phyloP scores from a whole-genome alignment of 2,797 vertebrate genomes.

The Vultur gryphus region DNA sequence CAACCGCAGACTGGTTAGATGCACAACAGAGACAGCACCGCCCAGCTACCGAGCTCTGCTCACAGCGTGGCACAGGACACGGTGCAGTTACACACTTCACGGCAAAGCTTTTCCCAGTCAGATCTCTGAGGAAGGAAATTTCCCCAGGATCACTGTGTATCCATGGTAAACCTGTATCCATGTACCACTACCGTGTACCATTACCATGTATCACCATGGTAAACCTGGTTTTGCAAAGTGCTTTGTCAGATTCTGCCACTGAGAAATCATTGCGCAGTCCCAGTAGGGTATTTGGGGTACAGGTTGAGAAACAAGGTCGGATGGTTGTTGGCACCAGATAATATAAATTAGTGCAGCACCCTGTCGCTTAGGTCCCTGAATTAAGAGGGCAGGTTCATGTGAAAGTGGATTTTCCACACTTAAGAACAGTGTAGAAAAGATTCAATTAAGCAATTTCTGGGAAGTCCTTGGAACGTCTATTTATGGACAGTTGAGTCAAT shows the following conservation, averaged over 20 bases:
- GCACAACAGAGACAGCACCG: not conserved
- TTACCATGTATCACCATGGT: too few relatives aligned
- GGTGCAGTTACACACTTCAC: fast-evolving
- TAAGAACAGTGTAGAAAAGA: not conserved
- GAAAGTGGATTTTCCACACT: not conserved
- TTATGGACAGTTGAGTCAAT: not conserved
- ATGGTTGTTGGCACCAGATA: too few relatives aligned
- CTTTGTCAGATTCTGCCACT: not conserved
- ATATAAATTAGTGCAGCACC: not conserved
- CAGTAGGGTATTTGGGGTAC: fast-evolving
- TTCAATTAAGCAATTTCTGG: not conserved
- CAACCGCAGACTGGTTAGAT: not conserved
- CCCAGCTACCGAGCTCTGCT: not conserved
- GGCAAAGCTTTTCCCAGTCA: not conserved
- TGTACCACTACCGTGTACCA: too few relatives aligned
- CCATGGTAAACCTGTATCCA: not conserved
- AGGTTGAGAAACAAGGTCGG: fast-evolving
- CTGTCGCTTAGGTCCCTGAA: fast-evolving
- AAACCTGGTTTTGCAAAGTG: not conserved
- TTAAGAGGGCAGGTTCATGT: not conserved
- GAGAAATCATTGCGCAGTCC: not conserved
- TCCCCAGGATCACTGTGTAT: too few relatives aligned
- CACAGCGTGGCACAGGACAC: fast-evolving
- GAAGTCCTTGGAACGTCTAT: not conserved
- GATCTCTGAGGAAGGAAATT: not conserved